These are phyloP conservation scores for Grammomys surdaster DNA, from an alignment of 2,113 vertebrate species.

Conservation along the genomic window DNA sequence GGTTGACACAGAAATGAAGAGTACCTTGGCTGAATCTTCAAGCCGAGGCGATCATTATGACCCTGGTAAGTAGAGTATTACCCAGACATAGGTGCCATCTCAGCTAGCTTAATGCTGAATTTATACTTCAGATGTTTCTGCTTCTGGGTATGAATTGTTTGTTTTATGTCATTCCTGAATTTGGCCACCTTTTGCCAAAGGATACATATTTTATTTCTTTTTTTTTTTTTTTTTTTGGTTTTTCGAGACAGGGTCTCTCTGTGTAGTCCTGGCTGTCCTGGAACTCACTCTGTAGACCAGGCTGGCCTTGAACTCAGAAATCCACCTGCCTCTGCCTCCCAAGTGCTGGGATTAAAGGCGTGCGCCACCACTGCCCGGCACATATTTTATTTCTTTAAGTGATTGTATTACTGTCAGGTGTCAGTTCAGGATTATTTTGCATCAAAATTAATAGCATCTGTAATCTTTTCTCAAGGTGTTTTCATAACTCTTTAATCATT, in stretches of 20 bases:
- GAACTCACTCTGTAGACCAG: too few relatives aligned
- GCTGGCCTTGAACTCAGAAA: too few relatives aligned
- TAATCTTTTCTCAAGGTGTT: conserved; percentile 19
- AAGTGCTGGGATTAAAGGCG: too few relatives aligned
- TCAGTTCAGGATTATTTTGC: background rate
- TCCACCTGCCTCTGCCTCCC: too few relatives aligned
- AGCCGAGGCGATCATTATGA: conserved; percentile 60
- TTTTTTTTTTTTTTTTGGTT: too few relatives aligned
- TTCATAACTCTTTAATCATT: conserved; percentile 33
- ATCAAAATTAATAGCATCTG: conserved; percentile 3
- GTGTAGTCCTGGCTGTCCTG: too few relatives aligned
- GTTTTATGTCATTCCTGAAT: conserved; percentile 33
- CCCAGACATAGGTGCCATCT: background rate
- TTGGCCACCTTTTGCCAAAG: conserved; percentile 35
- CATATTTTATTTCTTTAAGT: conserved; percentile 45
- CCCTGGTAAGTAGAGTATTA: conserved; percentile 40
- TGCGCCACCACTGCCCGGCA: too few relatives aligned
- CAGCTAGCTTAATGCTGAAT: background rate
- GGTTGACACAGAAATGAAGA: conserved; percentile 63
- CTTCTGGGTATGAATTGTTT: background rate
- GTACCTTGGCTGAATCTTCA: conserved; percentile 22
- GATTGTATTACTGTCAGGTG: conserved; percentile 1
- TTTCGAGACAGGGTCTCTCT: too few relatives aligned
- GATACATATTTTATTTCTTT: conserved; percentile 34
- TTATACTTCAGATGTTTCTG: background rate